Percentiles rank a stretch among this genome's conserved stretches.
Conservation (phyloP, 2,888 invertebrate genomes). For the Carterocephalus palaemon region DNA sequence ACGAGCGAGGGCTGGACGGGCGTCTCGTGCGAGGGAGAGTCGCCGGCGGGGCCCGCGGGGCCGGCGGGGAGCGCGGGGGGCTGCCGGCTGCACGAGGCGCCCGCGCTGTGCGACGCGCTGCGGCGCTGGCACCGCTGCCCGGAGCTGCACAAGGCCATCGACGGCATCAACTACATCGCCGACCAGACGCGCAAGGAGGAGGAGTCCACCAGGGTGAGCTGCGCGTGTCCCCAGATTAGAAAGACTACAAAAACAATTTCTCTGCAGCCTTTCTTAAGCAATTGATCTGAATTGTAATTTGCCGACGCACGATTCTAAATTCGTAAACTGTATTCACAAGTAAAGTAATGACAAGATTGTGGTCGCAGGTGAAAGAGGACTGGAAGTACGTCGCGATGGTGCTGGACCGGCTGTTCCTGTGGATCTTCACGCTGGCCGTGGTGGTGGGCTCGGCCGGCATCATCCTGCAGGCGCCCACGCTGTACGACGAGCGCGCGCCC, state of each 20-base stretch:
- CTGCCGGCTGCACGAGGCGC: slow-evolving; percentile 77
- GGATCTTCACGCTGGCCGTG: slow-evolving; percentile 98
- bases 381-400: slow-evolving; percentile 99
- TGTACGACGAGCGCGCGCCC: slow-evolving; percentile 94
- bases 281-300: too few relatives aligned
- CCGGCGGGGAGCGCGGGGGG: slow-evolving; percentile 38
- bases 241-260: too few relatives aligned
- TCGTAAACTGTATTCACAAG: too few relatives aligned
- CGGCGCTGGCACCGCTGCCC: slow-evolving; percentile 94
- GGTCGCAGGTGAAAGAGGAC: slow-evolving; percentile 98
- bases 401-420: slow-evolving; percentile 95
- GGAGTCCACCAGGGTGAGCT: slow-evolving; percentile 90
- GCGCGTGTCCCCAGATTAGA: too few relatives aligned
- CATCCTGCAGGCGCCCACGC: slow-evolving; percentile 95
- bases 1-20: slow-evolving; percentile 37
- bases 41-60: slow-evolving; percentile 32
- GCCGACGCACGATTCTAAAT: too few relatives aligned
- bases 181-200: slow-evolving; percentile 95
- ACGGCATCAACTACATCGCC: slow-evolving; percentile 94
- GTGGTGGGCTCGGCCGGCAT: slow-evolving; percentile 96
- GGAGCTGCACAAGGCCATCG: slow-evolving; percentile 94
- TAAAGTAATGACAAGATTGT: too few relatives aligned
- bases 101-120: slow-evolving; percentile 79
- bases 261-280: too few relatives aligned
- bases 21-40: slow-evolving; percentile 30